Conservation (phyloP, 1,140 invertebrate species). For the Uloborus diversus region DNA sequence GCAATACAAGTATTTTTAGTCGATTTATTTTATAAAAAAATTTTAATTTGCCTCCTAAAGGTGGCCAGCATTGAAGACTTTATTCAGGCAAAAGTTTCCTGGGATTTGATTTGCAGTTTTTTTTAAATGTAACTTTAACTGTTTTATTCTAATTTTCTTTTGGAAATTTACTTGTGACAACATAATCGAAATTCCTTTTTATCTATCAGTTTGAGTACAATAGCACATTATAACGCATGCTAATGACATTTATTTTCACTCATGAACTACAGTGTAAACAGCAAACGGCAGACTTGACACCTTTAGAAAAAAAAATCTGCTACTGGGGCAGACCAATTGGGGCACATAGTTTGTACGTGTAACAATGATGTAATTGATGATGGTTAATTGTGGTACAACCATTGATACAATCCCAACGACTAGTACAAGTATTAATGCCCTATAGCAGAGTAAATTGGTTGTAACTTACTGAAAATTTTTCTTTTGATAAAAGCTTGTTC, state of each 20-base stretch:
- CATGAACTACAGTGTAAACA: neutral
- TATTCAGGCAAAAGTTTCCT: neutral
- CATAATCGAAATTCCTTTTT: neutral
- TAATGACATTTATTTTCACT: neutral
- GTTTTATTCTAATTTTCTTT: neutral
- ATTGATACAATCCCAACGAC: no score
- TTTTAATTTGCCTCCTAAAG: neutral
- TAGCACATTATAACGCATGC: neutral
- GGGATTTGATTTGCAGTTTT: neutral
- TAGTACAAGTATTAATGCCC: no score
- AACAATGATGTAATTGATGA: no score
- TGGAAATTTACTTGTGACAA: neutral
- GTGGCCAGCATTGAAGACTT: neutral
- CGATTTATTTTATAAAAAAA: neutral
- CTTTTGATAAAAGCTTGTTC: no score
- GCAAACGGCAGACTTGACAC: neutral
- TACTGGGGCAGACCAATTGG: neutral
- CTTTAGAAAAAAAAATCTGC: neutral
- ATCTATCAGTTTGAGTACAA: neutral
- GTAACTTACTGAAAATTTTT: no score
- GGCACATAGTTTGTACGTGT: neutral
- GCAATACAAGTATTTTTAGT: neutral
- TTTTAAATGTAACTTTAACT: neutral
- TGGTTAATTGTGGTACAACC: no score
- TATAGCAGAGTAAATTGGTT: no score